These are phyloP conservation scores for Pecten maximus DNA, from an alignment of 2,888 invertebrate species.

Conservation along the genomic window DNA sequence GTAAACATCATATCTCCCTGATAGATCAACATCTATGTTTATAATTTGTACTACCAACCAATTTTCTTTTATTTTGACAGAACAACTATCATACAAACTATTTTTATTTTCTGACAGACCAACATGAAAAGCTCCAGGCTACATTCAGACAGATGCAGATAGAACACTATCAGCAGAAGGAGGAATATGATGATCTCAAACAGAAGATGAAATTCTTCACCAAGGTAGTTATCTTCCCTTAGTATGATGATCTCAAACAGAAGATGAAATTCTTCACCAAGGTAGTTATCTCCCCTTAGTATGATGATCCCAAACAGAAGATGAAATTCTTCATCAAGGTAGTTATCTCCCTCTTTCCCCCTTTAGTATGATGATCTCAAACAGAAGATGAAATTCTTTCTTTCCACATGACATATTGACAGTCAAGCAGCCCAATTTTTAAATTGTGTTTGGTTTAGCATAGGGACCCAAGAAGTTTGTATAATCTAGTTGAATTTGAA, in stretches of 20 bases:
- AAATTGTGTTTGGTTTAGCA: too few relatives aligned
- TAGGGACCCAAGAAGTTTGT: too few relatives aligned
- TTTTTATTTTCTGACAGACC: conserved; percentile 56
- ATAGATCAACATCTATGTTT: neutral
- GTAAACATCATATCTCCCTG: conserved; percentile 62
- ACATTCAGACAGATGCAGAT: conserved; percentile 79
- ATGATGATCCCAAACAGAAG: neutral
- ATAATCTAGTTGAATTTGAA: too few relatives aligned
- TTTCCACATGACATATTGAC: too few relatives aligned
- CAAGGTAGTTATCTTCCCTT: conserved; percentile 70
- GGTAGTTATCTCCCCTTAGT: conserved; percentile 62
- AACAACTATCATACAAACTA: neutral
- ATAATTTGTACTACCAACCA: neutral
- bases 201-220: conserved; percentile 83
- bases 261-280: conserved; percentile 79
- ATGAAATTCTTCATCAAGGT: conserved; percentile 81
- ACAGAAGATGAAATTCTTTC: conserved; percentile 72
- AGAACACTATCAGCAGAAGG: conserved; percentile 79
- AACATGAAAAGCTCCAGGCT: conserved; percentile 77
- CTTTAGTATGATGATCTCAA: neutral
- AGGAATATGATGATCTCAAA: conserved; percentile 81
- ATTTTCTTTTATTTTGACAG: neutral
- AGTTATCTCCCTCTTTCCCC: neutral
- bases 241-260: neutral
- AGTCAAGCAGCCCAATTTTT: too few relatives aligned